Conservation (phyloP, 2,797 vertebrate genomes). For the Falco berigora region DNA sequence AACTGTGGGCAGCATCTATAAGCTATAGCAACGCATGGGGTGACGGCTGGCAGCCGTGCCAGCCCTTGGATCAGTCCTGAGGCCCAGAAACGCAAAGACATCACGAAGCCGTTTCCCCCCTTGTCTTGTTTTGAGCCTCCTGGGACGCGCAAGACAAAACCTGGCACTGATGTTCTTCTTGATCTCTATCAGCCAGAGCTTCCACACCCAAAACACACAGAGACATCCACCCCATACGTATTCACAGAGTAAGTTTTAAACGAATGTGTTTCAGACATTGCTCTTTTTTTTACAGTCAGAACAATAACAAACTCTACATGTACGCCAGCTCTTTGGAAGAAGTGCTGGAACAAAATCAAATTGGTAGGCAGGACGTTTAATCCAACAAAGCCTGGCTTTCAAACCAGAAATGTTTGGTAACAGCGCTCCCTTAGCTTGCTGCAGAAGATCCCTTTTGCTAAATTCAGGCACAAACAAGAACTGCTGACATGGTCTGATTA, state of each 20-base stretch:
- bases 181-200: background rate
- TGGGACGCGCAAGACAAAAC: background rate
- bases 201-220: background rate
- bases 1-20: constrained; percentile 19
- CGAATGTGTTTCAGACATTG: background rate
- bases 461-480: background rate
- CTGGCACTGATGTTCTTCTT: background rate
- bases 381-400: background rate
- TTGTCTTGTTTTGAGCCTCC: background rate
- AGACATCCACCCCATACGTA: background rate
- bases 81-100: background rate
- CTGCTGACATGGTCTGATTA: background rate
- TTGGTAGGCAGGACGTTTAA: background rate
- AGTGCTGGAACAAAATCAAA: background rate
- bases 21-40: constrained; percentile 44
- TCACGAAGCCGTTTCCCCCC: background rate
- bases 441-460: background rate
- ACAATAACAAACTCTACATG: background rate
- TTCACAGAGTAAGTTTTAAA: background rate
- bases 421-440: background rate
- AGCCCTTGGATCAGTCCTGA: background rate
- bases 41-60: background rate
- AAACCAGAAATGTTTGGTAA: background rate
- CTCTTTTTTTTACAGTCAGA: background rate
- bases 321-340: background rate